Evolutionary conservation across 2,888 invertebrate species (phyloP).

Genomic region (Rhimphoctona megacephalus): DNA sequence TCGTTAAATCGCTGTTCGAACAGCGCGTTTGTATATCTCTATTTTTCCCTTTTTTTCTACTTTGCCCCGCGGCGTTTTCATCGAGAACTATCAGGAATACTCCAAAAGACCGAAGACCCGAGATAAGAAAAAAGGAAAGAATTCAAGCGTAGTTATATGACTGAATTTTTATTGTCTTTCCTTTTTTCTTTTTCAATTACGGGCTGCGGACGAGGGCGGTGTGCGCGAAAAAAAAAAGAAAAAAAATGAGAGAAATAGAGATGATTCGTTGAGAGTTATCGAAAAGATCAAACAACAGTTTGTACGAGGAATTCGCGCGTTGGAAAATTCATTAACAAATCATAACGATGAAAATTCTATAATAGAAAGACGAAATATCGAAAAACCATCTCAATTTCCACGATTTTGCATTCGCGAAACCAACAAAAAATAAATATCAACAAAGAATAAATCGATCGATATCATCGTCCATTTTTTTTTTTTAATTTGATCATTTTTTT

Average conservation of each 20-base stretch:
- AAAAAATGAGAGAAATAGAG: not conserved
- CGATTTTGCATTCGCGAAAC: not conserved
- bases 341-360: too few species aligned
- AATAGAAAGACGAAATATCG: not conserved
- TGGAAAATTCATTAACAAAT: too few species aligned
- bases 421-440: not conserved
- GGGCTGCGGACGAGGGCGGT: slow-evolving; percentile 24
- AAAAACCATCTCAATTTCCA: not conserved
- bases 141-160: not conserved
- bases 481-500: not conserved
- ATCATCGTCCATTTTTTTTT: not conserved
- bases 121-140: slow-evolving; percentile 4
- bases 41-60: slow-evolving; percentile 2
- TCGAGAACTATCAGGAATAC: slow-evolving; percentile 4
- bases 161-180: slow-evolving; percentile 24
- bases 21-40: not conserved
- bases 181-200: slow-evolving; percentile 26
- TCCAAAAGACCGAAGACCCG: slow-evolving; percentile 13
- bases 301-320: not conserved
- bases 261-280: slow-evolving; percentile 44
- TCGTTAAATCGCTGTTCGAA: slow-evolving; percentile 19
- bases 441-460: not conserved
- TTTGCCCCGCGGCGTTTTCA: not conserved
- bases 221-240: slow-evolving; percentile 1
- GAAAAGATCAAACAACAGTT: slow-evolving; percentile 30